phyloP scores from a whole-genome alignment of 2,888 invertebrate genomes.

The Ichneumoninae sp. region DNA sequence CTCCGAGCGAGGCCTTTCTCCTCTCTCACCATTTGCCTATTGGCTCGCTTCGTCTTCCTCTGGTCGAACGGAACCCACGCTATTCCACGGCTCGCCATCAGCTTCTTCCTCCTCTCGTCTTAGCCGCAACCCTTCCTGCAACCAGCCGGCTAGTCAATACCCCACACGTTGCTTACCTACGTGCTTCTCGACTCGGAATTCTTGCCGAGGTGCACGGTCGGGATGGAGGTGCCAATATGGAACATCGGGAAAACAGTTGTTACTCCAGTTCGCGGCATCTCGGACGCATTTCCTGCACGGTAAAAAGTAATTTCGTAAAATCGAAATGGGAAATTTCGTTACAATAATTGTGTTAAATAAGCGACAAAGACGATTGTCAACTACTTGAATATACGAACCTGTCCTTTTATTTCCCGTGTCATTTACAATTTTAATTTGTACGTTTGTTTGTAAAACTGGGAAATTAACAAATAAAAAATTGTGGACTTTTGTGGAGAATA shows the following conservation, averaged over 20 bases:
- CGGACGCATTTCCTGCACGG: not conserved
- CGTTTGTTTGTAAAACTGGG: no score
- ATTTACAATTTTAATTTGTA: no score
- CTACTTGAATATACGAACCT: no score
- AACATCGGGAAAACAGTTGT: not conserved
- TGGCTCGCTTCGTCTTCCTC: conserved; percentile 56
- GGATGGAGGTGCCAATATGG: conserved; percentile 36
- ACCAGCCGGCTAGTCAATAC: conserved; percentile 83
- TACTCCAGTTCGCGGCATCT: not conserved
- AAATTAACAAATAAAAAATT: no score
- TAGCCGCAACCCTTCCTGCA: conserved; percentile 83
- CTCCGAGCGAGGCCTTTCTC: conserved; percentile 69
- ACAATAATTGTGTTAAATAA: no score
- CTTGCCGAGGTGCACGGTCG: conserved; percentile 41
- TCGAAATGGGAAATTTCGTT: no score
- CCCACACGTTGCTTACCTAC: conserved; percentile 77
- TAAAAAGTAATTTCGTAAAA: no score
- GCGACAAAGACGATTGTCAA: no score
- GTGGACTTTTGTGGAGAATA: no score
- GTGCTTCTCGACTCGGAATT: conserved; percentile 44
- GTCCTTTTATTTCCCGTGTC: no score
- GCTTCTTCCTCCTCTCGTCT: conserved; percentile 75
- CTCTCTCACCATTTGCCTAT: conserved; percentile 70
- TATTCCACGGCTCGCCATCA: conserved; percentile 36
- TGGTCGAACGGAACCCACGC: conserved; percentile 63